phyloP scores from a whole-genome alignment of 2,888 invertebrate genomes.

The Boloria euphrosyne region DNA sequence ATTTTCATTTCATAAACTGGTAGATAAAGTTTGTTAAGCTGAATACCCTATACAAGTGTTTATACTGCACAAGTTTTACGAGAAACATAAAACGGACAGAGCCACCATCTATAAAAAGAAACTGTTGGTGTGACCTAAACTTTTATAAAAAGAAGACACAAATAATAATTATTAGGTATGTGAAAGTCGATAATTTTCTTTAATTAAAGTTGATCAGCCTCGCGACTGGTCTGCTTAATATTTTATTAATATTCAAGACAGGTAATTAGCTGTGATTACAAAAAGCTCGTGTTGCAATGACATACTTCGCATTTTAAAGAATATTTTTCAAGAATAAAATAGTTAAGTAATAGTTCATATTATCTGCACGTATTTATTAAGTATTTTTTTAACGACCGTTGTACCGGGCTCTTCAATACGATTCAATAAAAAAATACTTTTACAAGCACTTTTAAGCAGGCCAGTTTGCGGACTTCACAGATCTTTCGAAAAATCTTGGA shows the following conservation, averaged over 20 bases:
- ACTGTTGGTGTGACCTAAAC: constrained; percentile 17
- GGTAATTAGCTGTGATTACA: no score
- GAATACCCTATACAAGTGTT: constrained; percentile 6
- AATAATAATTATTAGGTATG: constrained; percentile 11
- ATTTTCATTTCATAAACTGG: neutral
- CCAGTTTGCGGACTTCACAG: no score
- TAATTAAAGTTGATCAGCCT: constrained; percentile 10
- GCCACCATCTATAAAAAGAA: constrained; percentile 17
- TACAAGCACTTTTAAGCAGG: no score
- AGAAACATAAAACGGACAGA: constrained; percentile 12
- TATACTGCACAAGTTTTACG: constrained; percentile 10
- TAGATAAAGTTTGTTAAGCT: neutral
- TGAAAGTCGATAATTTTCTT: constrained; percentile 13
- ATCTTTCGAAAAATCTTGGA: no score
- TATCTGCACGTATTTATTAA: no score
- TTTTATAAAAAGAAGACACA: constrained; percentile 11
- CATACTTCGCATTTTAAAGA: no score
- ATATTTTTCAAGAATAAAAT: no score
- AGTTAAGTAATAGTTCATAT: no score
- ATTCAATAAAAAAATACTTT: no score
- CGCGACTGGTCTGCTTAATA: constrained; percentile 3
- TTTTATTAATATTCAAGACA: neutral
- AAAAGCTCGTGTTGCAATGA: no score
- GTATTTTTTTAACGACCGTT: no score
- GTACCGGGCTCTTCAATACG: no score